phyloP scores from a whole-genome alignment of 2,888 invertebrate genomes.

The Stenotaenia linearis region DNA sequence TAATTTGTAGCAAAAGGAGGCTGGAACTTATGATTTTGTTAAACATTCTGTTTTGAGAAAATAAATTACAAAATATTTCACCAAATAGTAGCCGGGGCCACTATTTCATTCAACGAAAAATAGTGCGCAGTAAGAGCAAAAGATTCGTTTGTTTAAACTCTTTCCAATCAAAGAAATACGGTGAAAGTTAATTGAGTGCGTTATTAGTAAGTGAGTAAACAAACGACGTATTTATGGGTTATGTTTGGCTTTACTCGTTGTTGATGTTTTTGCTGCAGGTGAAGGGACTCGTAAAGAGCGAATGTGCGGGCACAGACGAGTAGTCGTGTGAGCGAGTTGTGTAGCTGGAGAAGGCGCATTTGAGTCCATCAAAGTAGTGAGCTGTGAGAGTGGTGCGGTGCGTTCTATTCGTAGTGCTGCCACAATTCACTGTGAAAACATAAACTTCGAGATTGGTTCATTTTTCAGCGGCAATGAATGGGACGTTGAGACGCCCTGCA shows the following conservation, averaged over 20 bases:
- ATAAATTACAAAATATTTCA: too few relatives aligned
- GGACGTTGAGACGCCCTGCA: background rate
- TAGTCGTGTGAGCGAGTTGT: background rate
- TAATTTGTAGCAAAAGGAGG: too few relatives aligned
- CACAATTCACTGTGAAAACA: background rate
- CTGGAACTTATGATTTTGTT: too few relatives aligned
- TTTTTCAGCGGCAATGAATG: constrained; percentile 31
- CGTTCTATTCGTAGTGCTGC: background rate
- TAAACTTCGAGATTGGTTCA: constrained; percentile 31
- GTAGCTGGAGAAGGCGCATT: background rate
- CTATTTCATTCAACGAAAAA: too few relatives aligned
- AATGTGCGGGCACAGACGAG: background rate
- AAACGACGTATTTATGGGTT: background rate
- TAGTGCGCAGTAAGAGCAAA: too few relatives aligned
- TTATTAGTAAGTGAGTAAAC: too few relatives aligned
- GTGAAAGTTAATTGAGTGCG: too few relatives aligned
- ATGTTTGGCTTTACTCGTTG: background rate
- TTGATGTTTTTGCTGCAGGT: background rate
- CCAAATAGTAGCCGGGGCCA: too few relatives aligned
- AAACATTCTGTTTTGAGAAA: too few relatives aligned
- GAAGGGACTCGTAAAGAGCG: background rate
- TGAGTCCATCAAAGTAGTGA: background rate
- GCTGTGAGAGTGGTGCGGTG: constrained; percentile 22
- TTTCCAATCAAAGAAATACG: too few relatives aligned
- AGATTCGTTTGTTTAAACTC: too few relatives aligned